phyloP scores from a whole-genome alignment of 2,797 vertebrate species.

The Eulemur albifrons region DNA sequence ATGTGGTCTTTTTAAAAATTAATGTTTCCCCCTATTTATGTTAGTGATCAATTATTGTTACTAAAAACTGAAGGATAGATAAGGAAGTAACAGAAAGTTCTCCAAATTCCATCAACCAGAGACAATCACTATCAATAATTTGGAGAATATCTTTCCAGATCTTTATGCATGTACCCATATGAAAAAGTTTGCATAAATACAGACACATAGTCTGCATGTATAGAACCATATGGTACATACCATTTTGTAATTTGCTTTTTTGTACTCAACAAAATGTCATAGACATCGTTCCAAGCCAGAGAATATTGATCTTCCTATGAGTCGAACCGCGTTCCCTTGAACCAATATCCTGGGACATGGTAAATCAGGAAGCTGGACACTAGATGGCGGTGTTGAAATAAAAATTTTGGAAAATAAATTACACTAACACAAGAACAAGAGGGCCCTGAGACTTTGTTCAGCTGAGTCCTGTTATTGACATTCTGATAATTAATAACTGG shows the following conservation, averaged over 20 bases:
- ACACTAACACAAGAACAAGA: not conserved
- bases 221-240: not conserved
- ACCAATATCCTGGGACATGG: not conserved
- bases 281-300: not conserved
- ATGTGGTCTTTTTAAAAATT: not conserved
- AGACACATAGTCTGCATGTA: not conserved
- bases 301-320: not conserved
- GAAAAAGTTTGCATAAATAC: not conserved
- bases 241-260: not conserved
- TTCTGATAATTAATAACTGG: constrained; percentile 9
- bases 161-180: not conserved
- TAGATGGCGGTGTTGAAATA: constrained; percentile 65
- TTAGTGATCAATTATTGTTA: not conserved
- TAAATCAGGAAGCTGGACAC: constrained; percentile 10
- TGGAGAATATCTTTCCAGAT: not conserved
- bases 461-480: not conserved
- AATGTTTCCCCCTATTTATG: not conserved
- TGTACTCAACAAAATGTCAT: not conserved
- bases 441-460: not conserved
- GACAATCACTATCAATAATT: not conserved
- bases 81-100: not conserved
- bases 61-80: not conserved
- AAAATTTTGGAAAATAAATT: constrained; percentile 16
- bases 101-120: not conserved
- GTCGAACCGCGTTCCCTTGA: not conserved